Evolutionary conservation across 1,140 invertebrate species (phyloP).

Genomic region (Orius laevigatus): DNA sequence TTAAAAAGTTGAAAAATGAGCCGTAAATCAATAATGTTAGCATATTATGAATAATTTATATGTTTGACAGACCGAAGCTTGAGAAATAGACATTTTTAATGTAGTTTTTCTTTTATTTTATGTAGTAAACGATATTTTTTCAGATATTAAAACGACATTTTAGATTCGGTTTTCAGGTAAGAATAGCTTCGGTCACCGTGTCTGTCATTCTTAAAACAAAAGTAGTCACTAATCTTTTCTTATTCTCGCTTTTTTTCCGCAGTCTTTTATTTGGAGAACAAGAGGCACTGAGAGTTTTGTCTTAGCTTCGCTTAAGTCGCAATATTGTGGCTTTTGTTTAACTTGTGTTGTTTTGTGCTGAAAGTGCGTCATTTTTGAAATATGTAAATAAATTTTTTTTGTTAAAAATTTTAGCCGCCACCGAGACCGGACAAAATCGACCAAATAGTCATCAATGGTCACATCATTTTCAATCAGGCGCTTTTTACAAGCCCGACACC

Average conservation of each 20-base stretch:
- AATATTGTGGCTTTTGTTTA: no score
- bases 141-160: background rate
- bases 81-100: background rate
- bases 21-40: no score
- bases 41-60: no score
- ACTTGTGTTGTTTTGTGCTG: no score
- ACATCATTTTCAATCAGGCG: constrained; percentile 72
- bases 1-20: background rate
- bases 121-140: no score
- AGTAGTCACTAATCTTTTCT: constrained; percentile 3
- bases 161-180: constrained; percentile 6
- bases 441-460: constrained; percentile 70
- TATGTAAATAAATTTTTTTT: no score
- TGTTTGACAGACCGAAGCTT: background rate
- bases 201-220: constrained; percentile 2
- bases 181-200: constrained; percentile 9
- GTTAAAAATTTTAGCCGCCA: constrained; percentile 33
- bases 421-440: constrained; percentile 54
- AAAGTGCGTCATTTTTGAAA: no score
- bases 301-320: no score
- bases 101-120: background rate
- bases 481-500: constrained; percentile 68
- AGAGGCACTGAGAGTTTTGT: no score
- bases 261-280: no score
- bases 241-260: constrained; percentile 5